Evolutionary conservation across 2,888 invertebrate species (phyloP), one percentile per base, ranked within the genome.

Genomic region (Erebia epiphron): DNA sequence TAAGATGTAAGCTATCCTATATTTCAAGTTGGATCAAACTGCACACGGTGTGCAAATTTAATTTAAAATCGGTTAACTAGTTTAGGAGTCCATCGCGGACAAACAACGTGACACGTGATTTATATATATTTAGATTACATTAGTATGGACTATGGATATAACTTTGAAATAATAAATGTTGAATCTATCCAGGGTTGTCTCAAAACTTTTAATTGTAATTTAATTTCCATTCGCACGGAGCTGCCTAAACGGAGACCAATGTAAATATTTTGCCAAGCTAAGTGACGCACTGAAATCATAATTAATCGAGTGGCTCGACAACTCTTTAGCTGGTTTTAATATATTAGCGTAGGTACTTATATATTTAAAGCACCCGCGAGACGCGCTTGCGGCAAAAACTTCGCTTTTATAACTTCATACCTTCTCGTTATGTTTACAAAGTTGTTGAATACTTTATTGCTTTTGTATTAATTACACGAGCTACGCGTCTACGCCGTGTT

Each of bases 381-480:
- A 62, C 46, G 49, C 5, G 21, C 21, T 62, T 21, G 62, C 46
- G 62, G 62, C 49, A 62, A 62, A 49, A 62, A 62, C 62, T 49
- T 49, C 49, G 62, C 62, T 21, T 49, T 62, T 21, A 21, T 46
- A 49, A 49, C 21, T 21, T 62, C 21, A 61, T 60, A 43, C 43
- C 61, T 43, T 16, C 61, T 43, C 61, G 61, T 21, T 49, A 14
- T 21, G 35, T 41, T 64, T 18, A 54, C 26, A 46, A 67, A 67
- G 61, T 67, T 46, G 67, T 54, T 67, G 70, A 70, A 70, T 67
- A 70, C 65, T 67, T 67, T 61, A 70, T 61, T 67, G 54, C 61
- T 35, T 54, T 70, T 54, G 61, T 66, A 70, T 70, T 70, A 67
- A 67, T 67, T 58, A 58, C 41, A 64, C 7, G 64, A 64, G 54